A percentile compares a stretch with the other conserved stretches of the same genome.
phyloP scores from a whole-genome alignment of 2,113 vertebrate genomes.

The Morone saxatilis region DNA sequence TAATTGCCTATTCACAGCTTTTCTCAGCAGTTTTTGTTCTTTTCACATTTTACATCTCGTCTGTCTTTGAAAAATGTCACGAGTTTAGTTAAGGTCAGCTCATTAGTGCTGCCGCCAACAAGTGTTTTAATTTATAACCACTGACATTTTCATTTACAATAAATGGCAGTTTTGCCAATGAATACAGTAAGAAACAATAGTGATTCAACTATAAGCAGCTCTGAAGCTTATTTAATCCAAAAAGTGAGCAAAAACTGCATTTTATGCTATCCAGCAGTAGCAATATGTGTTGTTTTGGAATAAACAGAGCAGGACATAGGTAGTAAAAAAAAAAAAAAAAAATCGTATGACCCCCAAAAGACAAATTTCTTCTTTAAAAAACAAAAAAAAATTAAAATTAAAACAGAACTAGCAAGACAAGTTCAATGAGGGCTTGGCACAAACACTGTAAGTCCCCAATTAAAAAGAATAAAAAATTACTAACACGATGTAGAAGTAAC shows the following conservation, averaged over 20 bases:
- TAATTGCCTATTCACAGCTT: not conserved
- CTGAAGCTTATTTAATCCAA: no score
- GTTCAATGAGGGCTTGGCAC: not conserved
- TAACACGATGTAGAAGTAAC: not conserved
- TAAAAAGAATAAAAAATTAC: slow-evolving; percentile 20
- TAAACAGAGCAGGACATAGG: not conserved
- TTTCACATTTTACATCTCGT: not conserved
- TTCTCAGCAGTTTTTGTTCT: not conserved
- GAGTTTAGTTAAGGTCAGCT: slow-evolving; percentile 38
- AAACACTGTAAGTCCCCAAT: not conserved
- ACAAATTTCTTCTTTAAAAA: not conserved
- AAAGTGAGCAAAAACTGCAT: no score
- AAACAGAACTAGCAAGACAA: not conserved
- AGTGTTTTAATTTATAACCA: slow-evolving; percentile 44
- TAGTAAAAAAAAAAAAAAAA: not conserved
- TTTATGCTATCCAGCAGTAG: not conserved
- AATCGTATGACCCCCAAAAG: not conserved
- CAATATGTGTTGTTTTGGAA: not conserved
- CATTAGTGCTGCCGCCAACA: slow-evolving; percentile 15
- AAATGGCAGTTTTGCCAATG: slow-evolving; percentile 12
- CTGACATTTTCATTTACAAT: slow-evolving; percentile 41
- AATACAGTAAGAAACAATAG: not conserved
- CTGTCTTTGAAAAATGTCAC: slow-evolving; percentile 20
- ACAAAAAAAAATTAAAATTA: not conserved
- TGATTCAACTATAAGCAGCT: no score